These are phyloP conservation scores for Helleia helle DNA, from an alignment of 2,888 invertebrate genomes.

Conservation along the genomic window DNA sequence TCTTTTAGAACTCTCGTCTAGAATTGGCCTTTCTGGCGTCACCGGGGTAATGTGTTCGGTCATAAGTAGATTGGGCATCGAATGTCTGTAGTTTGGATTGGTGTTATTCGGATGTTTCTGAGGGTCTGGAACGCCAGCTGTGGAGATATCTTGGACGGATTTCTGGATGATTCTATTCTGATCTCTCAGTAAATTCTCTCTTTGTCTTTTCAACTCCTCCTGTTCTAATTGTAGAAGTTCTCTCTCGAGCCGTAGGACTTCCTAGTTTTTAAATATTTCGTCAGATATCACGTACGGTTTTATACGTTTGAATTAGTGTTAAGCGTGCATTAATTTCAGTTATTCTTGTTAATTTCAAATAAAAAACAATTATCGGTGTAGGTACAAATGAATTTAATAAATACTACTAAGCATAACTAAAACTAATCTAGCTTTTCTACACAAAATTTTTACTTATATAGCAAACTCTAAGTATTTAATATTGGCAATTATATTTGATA, in stretches of 20 bases:
- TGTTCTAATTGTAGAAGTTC: slow-evolving; percentile 85
- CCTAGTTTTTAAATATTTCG: slow-evolving; percentile 66
- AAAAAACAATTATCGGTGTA: background rate
- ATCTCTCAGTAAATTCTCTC: slow-evolving; percentile 81
- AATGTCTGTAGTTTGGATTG: slow-evolving; percentile 52
- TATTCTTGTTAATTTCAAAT: background rate
- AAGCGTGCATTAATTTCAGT: slow-evolving; percentile 5
- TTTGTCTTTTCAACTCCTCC: slow-evolving; percentile 83
- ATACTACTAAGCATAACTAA: background rate
- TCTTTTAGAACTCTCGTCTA: slow-evolving; percentile 47
- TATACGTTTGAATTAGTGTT: background rate
- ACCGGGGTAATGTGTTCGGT: slow-evolving; percentile 43
- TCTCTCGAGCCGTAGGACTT: slow-evolving; percentile 84
- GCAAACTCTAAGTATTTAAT: no score
- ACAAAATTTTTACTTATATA: no score
- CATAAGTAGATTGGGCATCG: slow-evolving; percentile 63
- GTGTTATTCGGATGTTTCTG: slow-evolving; percentile 32
- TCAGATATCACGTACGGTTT: background rate
- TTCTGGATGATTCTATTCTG: slow-evolving; percentile 75
- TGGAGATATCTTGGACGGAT: slow-evolving; percentile 77
- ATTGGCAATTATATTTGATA: no score
- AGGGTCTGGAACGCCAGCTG: slow-evolving; percentile 44
- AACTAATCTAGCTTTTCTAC: background rate
- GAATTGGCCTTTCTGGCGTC: slow-evolving; percentile 35
- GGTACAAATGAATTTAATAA: no score